A percentile compares a stretch with the other conserved stretches of the same genome.
Conservation (phyloP, 2,797 vertebrate genomes). For the Protonibea diacanthus region DNA sequence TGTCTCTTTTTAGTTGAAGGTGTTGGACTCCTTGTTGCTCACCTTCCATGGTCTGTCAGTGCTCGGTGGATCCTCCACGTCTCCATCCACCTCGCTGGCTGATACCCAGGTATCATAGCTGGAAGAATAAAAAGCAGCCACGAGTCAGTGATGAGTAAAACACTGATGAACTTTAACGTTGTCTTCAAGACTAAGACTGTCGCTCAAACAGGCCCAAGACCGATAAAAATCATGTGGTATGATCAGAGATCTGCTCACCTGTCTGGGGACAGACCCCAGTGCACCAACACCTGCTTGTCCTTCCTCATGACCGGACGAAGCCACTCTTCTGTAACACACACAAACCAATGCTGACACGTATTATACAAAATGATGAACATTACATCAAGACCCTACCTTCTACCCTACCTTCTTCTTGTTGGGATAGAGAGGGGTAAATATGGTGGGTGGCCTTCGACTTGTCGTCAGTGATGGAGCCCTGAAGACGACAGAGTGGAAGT, state of each 20-base stretch:
- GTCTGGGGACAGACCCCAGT: constrained; percentile 97
- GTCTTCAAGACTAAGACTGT: not conserved
- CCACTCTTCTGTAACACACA: constrained; percentile 93
- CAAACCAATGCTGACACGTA: constrained; percentile 17
- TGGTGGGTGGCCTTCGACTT: constrained; percentile 97
- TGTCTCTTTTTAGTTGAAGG: not conserved
- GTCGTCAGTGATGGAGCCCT: constrained; percentile 97
- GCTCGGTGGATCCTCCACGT: constrained; percentile 94
- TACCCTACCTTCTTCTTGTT: constrained; percentile 91
- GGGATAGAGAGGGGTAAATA: constrained; percentile 90
- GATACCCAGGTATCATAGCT: constrained; percentile 98
- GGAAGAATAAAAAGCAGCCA: not conserved
- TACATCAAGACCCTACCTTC: not conserved
- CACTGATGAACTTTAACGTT: not conserved
- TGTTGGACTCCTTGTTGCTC: constrained; percentile 28
- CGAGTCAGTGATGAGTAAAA: not conserved
- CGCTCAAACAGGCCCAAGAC: no score
- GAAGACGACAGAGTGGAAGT: not conserved
- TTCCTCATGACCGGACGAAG: constrained; percentile 95
- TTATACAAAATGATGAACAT: not conserved
- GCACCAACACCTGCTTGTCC: constrained; percentile 96
- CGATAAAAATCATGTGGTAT: not conserved
- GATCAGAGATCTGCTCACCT: constrained; percentile 83
- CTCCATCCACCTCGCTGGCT: constrained; percentile 91
- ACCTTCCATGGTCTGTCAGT: constrained; percentile 96